Conservation (phyloP, 2,113 vertebrate species). For the Engystomops pustulosus region DNA sequence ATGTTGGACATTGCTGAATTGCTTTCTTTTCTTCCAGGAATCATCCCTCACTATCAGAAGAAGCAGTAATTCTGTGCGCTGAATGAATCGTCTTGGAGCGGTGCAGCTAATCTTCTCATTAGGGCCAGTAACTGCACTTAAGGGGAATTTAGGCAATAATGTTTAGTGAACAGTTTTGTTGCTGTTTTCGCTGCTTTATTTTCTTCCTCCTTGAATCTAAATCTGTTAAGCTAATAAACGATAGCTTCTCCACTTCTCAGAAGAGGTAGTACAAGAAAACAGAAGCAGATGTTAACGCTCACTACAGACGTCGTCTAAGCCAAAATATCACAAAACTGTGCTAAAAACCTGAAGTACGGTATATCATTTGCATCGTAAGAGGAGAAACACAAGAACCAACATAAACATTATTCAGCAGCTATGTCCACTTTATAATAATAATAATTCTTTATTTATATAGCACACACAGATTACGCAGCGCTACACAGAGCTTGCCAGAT, state of each 20-base stretch:
- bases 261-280: conserved; percentile 18
- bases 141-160: background rate
- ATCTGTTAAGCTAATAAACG: background rate
- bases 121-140: background rate
- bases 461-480: too few species aligned
- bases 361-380: background rate
- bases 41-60: background rate
- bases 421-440: too few species aligned
- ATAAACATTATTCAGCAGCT: background rate
- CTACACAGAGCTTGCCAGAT: too few species aligned
- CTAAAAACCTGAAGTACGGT: background rate
- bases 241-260: conserved; percentile 6
- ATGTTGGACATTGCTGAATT: background rate
- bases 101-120: background rate
- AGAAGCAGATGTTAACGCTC: conserved; percentile 29
- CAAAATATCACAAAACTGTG: background rate
- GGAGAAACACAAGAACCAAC: background rate
- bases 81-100: background rate
- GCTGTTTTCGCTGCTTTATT: background rate
- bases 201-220: conserved; percentile 15
- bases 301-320: background rate
- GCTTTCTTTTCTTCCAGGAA: background rate
- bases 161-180: background rate
- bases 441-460: too few species aligned
- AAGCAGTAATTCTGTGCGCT: background rate